Base-by-base conservation (phyloP, 2,888 invertebrate species). In the Smittia sp. region DNA sequence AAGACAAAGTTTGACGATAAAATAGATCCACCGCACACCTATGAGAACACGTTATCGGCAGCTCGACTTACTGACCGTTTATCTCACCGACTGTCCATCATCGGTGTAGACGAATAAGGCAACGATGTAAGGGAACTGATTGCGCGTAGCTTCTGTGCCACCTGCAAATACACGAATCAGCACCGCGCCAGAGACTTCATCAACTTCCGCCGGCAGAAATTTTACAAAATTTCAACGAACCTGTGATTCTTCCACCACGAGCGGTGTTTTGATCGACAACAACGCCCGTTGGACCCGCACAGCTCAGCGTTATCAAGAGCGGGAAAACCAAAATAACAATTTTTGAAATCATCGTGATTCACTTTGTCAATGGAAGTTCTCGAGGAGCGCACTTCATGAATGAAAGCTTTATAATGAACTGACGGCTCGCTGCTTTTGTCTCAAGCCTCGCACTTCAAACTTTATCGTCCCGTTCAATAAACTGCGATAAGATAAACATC, bases 11-110 rank as follows among this genome's bases (percentile, higher is more conserved):
- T 15, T 1, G 63, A 38, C 11, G 73, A 73, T 11, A 73, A 13
- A 52, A 73, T 73, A 27, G 73, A 63, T 41, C 73, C 73, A 3
- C 58, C 54, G 39, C 73, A 73, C 1, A 65, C 3, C 32, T n/a
- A n/a, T n/a, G n/a, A n/a, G n/a, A n/a, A n/a, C n/a, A n/a, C n/a
- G 11, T 41, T 11, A 11, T 41, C 13, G n/a, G n/a, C n/a, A n/a
- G n/a, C n/a, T n/a, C n/a, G n/a, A n/a, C n/a, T n/a, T n/a, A n/a
- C n/a, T n/a, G n/a, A n/a, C n/a, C n/a, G n/a, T n/a, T n/a, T n/a
- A n/a, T n/a, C n/a, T 32, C 9, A 32, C 27, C 1, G 72, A 72
- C 15, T 72, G 62, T n/a, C 24, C 62, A 38, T 62, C 72, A 11
- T 58, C 22, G 7, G 39, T 25, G 39, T 58, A 62, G n/a, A 62